These are phyloP conservation scores for Anagrus nilaparvatae DNA, from an alignment of 1,140 invertebrate genomes.

Conservation along the genomic window DNA sequence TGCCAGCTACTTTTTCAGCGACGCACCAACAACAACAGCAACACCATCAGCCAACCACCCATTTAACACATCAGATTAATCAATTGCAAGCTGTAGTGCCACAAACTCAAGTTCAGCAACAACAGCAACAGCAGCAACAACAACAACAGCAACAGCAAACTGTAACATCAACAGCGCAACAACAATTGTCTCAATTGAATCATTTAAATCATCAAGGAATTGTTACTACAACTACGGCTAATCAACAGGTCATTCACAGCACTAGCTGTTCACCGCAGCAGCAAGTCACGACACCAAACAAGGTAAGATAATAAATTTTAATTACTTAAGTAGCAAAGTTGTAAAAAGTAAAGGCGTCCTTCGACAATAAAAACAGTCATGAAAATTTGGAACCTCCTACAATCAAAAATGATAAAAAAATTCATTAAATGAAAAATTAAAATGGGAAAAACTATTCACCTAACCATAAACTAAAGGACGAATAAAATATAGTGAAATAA, in stretches of 20 bases:
- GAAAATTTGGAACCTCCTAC: too few species aligned
- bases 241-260: conserved; percentile 36
- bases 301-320: conserved; percentile 27
- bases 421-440: too few species aligned
- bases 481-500: too few species aligned
- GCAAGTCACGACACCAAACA: conserved; percentile 38
- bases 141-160: conserved; percentile 24
- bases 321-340: too few species aligned
- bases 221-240: conserved; percentile 28
- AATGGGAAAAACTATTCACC: too few species aligned
- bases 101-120: conserved; percentile 12
- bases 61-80: conserved; percentile 22
- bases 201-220: conserved; percentile 39
- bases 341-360: too few species aligned
- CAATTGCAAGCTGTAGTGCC: conserved; percentile 14
- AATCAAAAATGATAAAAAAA: too few species aligned
- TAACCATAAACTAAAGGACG: too few species aligned
- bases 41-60: conserved; percentile 31
- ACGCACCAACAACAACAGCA: conserved; percentile 38
- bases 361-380: too few species aligned
- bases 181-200: conserved; percentile 35
- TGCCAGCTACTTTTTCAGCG: conserved; percentile 39
- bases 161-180: conserved; percentile 21
- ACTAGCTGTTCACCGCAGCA: conserved; percentile 41
- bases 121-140: conserved; percentile 23